Evolutionary conservation across 2,888 invertebrate genomes (phyloP).

Genomic region (Cryptus armator): DNA sequence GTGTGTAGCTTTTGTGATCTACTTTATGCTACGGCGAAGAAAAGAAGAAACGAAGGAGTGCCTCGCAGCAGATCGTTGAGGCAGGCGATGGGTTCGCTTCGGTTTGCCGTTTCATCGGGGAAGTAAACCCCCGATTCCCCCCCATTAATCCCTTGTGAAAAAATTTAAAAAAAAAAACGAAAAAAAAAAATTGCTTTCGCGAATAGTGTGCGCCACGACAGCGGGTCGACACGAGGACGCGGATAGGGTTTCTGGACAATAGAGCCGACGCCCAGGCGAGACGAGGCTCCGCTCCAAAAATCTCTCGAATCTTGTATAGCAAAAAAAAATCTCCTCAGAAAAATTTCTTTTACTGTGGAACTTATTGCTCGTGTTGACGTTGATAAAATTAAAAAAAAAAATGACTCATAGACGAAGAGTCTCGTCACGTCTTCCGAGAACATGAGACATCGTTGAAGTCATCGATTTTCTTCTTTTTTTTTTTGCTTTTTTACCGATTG

Average conservation of each 20-base stretch:
- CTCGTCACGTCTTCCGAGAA: conserved; percentile 25
- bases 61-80: conserved; percentile 29
- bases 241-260: conserved; percentile 59
- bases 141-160: conserved; percentile 55
- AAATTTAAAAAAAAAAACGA: conserved; percentile 44
- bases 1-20: conserved; percentile 51
- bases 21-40: conserved; percentile 32
- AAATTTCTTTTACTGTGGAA: not conserved
- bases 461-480: not conserved
- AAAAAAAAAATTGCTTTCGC: conserved; percentile 31
- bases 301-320: not conserved
- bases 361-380: conserved; percentile 1
- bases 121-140: conserved; percentile 26
- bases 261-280: conserved; percentile 51
- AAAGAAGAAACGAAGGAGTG: conserved; percentile 52
- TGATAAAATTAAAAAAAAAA: not conserved
- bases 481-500: too few species aligned
- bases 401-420: conserved; percentile 9
- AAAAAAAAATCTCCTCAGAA: conserved; percentile 1
- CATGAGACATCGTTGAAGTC: not conserved
- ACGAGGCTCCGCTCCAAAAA: not conserved
- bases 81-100: conserved; percentile 28
- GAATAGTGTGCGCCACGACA: conserved; percentile 7
- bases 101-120: conserved; percentile 49
- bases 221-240: not conserved